Percentiles rank a stretch among this genome's conserved stretches.
Evolutionary conservation across 2,797 vertebrate species (phyloP).

Genomic region (Scyliorhinus canicula): DNA sequence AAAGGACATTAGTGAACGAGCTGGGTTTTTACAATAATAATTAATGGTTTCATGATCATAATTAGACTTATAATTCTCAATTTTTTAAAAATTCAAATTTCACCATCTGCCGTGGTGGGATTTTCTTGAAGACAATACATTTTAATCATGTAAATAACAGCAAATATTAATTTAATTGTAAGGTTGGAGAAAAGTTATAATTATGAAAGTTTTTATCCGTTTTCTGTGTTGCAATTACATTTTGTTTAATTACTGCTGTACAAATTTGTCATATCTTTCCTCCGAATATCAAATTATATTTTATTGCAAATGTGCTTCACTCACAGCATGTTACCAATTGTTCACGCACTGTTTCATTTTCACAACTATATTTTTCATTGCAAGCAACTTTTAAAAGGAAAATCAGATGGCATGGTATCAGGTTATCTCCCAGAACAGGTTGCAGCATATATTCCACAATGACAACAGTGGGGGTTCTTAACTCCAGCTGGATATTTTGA

Average conservation of each 20-base stretch:
- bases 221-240: not conserved
- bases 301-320: not conserved
- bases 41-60: too few relatives aligned
- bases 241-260: not conserved
- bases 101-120: too few relatives aligned
- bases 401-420: not conserved
- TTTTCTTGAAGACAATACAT: not conserved
- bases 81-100: too few relatives aligned
- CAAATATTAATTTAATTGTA: not conserved
- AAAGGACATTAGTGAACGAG: too few relatives aligned
- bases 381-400: not conserved
- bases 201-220: not conserved
- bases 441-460: not conserved
- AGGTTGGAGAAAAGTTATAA: not conserved
- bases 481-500: not conserved
- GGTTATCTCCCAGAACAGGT: not conserved
- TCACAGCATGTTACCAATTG: slow-evolving; percentile 8
- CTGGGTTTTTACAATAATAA: too few relatives aligned
- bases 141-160: not conserved
- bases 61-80: too few relatives aligned
- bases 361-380: not conserved
- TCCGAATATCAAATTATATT: not conserved
- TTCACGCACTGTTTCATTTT: not conserved
- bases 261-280: not conserved
- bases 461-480: not conserved